Conservation (phyloP, 2,888 invertebrate species). For the Stenodera caucasica region DNA sequence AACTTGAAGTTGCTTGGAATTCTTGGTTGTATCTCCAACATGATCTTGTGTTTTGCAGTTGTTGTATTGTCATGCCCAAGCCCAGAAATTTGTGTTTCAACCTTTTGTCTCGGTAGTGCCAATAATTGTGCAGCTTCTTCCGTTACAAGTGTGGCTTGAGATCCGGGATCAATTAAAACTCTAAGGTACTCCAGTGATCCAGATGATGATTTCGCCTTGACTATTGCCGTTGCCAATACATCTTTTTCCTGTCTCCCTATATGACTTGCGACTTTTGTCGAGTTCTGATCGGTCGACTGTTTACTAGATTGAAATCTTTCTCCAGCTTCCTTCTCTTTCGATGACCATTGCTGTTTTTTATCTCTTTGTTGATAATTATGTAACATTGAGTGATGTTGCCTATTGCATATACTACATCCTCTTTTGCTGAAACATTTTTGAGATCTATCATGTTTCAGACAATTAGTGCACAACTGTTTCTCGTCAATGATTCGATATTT, state of each 20-base stretch:
- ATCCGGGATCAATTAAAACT: conserved; percentile 18
- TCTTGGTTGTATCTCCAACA: not conserved
- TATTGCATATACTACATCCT: no score
- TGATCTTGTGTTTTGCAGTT: not conserved
- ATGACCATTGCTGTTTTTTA: not conserved
- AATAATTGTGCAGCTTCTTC: conserved; percentile 20
- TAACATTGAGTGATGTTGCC: no score
- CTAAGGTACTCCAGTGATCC: not conserved
- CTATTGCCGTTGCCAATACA: conserved; percentile 13
- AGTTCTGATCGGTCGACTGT: not conserved
- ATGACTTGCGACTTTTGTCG: not conserved
- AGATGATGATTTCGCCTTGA: conserved; percentile 3
- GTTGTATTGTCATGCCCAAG: not conserved
- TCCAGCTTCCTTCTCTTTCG: not conserved
- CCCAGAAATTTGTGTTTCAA: not conserved
- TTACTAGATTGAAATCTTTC: not conserved
- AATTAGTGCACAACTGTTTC: no score
- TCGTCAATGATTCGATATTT: no score
- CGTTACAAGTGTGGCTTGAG: conserved; percentile 19
- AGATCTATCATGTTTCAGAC: no score
- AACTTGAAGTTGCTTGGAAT: not conserved
- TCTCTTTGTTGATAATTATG: no score
- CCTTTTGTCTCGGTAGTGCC: conserved; percentile 10
- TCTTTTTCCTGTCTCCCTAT: not conserved
- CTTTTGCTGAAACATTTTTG: no score